Conservation (phyloP, 2,888 invertebrate genomes). For the Perithous albicinctus region DNA sequence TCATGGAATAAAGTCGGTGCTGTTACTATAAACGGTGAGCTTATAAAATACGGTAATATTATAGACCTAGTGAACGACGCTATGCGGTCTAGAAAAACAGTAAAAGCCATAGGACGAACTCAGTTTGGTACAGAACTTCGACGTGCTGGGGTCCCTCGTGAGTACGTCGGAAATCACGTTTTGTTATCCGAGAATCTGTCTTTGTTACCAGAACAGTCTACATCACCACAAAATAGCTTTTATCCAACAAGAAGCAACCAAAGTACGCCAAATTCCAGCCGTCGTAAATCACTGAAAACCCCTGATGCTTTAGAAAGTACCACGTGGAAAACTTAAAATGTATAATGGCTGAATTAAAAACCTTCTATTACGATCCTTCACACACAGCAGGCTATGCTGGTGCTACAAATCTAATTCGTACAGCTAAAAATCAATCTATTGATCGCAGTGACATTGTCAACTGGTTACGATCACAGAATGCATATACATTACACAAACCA, state of each 20-base stretch:
- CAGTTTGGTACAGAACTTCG: constrained; percentile 13
- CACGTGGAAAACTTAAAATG: neutral
- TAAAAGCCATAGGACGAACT: constrained; percentile 12
- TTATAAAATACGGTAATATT: constrained; percentile 31
- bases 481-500: constrained; percentile 13
- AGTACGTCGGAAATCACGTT: constrained; percentile 27
- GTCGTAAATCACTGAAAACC: neutral
- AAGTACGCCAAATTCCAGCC: neutral
- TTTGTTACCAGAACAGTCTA: neutral
- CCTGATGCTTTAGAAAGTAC: neutral
- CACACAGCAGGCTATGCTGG: constrained; percentile 58
- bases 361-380: constrained; percentile 53
- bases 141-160: neutral
- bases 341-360: constrained; percentile 7
- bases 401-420: neutral
- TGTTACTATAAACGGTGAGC: constrained; percentile 2
- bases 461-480: constrained; percentile 1
- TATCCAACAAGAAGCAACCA: neutral
- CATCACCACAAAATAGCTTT: neutral
- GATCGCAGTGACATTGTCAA: neutral
- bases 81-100: constrained; percentile 25
- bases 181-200: neutral
- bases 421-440: neutral
- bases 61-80: constrained; percentile 46
- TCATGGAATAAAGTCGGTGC: constrained; percentile 35